Conservation (phyloP, 2,888 invertebrate species). For the Drosophila kambysellisi region DNA sequence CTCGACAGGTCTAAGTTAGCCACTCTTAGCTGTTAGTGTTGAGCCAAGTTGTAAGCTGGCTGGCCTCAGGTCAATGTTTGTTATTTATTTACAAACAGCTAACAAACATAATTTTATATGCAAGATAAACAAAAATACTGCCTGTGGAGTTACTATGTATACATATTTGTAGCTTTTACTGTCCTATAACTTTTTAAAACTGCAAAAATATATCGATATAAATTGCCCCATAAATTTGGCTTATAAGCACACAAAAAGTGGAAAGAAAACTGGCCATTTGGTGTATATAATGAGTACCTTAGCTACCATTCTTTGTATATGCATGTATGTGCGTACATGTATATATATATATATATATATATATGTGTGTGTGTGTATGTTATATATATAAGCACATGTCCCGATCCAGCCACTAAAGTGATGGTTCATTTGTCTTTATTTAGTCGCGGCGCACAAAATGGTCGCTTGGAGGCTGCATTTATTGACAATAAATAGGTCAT, state of each 20-base stretch:
- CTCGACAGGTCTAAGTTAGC: not conserved
- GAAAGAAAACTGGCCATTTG: constrained; percentile 45
- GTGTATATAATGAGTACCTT: constrained; percentile 52
- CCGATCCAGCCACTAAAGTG: constrained; percentile 63
- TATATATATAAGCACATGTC: constrained; percentile 17
- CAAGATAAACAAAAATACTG: not conserved
- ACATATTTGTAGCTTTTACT: constrained; percentile 8
- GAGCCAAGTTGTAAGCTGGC: not conserved
- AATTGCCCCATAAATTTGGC: constrained; percentile 52
- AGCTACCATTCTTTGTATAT: constrained; percentile 23
- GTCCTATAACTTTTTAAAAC: constrained; percentile 30
- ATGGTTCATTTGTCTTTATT: constrained; percentile 78
- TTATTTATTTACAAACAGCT: not conserved
- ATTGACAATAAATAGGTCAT: constrained; percentile 78
- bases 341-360: constrained; percentile 1
- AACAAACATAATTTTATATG: constrained; percentile 3
- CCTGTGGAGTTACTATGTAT: not conserved
- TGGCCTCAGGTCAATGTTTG: not conserved
- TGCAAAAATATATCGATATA: constrained; percentile 36
- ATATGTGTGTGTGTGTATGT: constrained; percentile 9
- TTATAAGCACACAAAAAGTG: constrained; percentile 29
- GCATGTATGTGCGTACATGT: not conserved
- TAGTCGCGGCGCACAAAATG: constrained; percentile 68
- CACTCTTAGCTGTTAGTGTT: not conserved
- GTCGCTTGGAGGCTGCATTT: constrained; percentile 79